Conservation (phyloP, 1,140 invertebrate species). For the Plutomurus gul region DNA sequence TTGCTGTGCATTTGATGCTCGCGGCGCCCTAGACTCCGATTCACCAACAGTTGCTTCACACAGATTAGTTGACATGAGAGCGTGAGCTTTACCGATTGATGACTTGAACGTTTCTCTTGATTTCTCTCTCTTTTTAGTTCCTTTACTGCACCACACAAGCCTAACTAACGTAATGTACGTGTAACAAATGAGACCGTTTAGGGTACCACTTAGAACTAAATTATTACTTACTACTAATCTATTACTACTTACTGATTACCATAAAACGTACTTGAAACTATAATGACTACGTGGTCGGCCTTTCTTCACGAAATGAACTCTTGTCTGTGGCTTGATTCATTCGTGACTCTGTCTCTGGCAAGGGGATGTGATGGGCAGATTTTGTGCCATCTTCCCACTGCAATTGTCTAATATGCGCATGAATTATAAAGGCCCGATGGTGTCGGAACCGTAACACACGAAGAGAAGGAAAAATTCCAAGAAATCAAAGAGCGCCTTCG, state of each 20-base stretch:
- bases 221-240: too few species aligned
- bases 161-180: slow-evolving; percentile 21
- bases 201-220: too few species aligned
- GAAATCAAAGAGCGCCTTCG: slow-evolving; percentile 94
- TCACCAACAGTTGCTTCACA: slow-evolving; percentile 16
- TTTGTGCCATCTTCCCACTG: not conserved
- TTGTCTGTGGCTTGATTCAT: not conserved
- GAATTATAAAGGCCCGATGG: slow-evolving; percentile 82
- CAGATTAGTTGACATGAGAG: slow-evolving; percentile 23
- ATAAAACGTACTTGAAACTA: too few species aligned
- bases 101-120: not conserved
- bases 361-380: slow-evolving; percentile 14
- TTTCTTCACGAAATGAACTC: not conserved
- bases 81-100: slow-evolving; percentile 14
- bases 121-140: not conserved
- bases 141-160: slow-evolving; percentile 17
- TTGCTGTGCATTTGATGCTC: slow-evolving; percentile 9
- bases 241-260: not conserved
- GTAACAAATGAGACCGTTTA: too few species aligned
- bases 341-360: slow-evolving; percentile 1
- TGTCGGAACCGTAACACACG: slow-evolving; percentile 94
- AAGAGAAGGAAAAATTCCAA: slow-evolving; percentile 97
- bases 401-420: not conserved
- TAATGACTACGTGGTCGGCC: slow-evolving; percentile 19
- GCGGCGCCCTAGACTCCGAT: slow-evolving; percentile 12